These are phyloP conservation scores for Diorhabda sublineata DNA, from an alignment of 1,140 invertebrate genomes.

Conservation along the genomic window DNA sequence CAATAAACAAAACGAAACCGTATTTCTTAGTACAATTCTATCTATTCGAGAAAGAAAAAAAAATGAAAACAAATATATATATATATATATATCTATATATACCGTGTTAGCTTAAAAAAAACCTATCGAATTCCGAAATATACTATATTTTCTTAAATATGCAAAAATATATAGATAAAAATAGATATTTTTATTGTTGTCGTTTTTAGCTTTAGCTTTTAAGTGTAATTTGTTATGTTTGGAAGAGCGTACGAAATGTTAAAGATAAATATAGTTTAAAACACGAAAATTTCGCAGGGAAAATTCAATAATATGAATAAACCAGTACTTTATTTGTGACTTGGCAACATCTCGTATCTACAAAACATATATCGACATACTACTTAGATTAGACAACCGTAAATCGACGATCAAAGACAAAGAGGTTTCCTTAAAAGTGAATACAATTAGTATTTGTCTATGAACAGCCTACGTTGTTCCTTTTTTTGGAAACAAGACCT, in stretches of 20 bases:
- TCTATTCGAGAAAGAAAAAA: conserved; percentile 1
- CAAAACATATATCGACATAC: too few relatives aligned
- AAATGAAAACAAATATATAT: conserved; percentile 21
- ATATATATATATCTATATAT: background rate
- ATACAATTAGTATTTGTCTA: too few relatives aligned
- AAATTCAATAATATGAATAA: too few relatives aligned
- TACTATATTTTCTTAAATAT: conserved; percentile 37
- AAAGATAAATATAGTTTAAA: conserved; percentile 39
- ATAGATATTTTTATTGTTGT: conserved; percentile 41
- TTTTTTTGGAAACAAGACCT: too few relatives aligned
- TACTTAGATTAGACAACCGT: too few relatives aligned
- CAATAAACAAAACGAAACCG: too few relatives aligned
- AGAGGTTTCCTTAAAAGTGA: too few relatives aligned
- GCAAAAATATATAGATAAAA: conserved; percentile 27
- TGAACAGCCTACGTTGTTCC: too few relatives aligned
- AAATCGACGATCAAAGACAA: too few relatives aligned
- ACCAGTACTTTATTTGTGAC: too few relatives aligned
- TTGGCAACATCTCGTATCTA: too few relatives aligned
- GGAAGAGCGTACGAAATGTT: conserved; percentile 30
- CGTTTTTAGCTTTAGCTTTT: conserved; percentile 37
- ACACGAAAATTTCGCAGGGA: conserved; percentile 14
- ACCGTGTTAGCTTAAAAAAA: conserved; percentile 32
- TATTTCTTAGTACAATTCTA: background rate
- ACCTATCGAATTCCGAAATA: conserved; percentile 42
- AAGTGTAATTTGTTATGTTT: conserved; percentile 38